Conservation (phyloP, 2,113 vertebrate genomes). For the Oncorhynchus nerka region DNA sequence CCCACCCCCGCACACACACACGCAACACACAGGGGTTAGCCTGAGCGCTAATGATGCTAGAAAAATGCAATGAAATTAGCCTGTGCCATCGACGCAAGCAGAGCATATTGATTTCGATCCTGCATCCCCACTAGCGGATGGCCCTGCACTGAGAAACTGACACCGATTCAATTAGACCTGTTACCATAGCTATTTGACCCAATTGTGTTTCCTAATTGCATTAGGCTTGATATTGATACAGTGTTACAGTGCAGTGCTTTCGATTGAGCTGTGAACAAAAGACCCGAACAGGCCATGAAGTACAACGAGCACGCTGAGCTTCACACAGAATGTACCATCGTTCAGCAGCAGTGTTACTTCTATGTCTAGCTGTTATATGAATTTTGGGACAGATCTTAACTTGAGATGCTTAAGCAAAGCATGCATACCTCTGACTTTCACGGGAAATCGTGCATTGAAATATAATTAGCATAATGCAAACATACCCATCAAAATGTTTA, state of each 20-base stretch:
- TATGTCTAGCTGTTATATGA: no score
- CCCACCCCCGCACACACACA: no score
- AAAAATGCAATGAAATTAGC: constrained; percentile 14
- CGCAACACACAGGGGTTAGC: not conserved
- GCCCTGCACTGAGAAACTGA: constrained; percentile 48
- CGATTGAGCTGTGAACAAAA: constrained; percentile 1
- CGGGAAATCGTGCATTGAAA: no score
- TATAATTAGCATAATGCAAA: no score
- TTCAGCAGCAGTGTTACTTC: no score
- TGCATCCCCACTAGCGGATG: constrained; percentile 38
- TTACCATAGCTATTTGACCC: constrained; percentile 58
- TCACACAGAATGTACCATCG: no score
- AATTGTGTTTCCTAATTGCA: constrained; percentile 50
- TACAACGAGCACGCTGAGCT: no score
- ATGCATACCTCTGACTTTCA: no score
- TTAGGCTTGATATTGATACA: constrained; percentile 53
- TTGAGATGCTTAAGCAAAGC: no score
- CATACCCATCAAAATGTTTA: no score
- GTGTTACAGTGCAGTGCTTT: not conserved
- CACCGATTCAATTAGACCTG: constrained; percentile 60
- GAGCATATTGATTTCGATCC: constrained; percentile 52
- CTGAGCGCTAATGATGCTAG: not conserved
- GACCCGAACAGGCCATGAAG: not conserved
- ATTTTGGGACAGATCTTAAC: no score
- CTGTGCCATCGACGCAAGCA: not conserved